Evolutionary conservation across 2,797 vertebrate species (phyloP), one percentile per base, ranked within the genome.

Genomic region (Anabacerthia variegaticeps): DNA sequence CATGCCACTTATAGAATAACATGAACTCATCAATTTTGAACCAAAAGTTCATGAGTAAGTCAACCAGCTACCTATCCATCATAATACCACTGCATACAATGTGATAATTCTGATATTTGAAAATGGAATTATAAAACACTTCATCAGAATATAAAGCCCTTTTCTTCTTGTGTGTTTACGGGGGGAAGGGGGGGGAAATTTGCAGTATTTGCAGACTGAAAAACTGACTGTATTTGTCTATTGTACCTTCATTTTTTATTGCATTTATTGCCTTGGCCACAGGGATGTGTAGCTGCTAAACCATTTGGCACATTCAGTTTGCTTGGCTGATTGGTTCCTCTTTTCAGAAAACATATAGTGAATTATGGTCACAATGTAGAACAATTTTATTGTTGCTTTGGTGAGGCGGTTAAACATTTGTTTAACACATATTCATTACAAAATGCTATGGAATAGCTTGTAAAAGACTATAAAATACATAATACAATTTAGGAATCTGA

Each of bases 401-500:
- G 16, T 72, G 68, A 92, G 43, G 75, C 16, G 85, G 49, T 74
- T 85, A 82, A 90, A 80, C 59, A 59, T 80, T 92, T 94, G 37
- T 76, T 87, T 83, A 88, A 85, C 58, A 68, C 34, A 27, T 86
- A 58, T 83, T 80, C 37, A 75, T 58, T 16, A n/a, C 65, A 77
- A 82, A 94, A 91, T 68, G 18, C 28, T 72, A 41, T 18, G 17
- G 34, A 91, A 93, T 88, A 85, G 23, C 51, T 82, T 88, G 23
- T 68, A 80, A 94, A 96, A 94, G 24, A 41, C 56, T 75, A 28
- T 68, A 91, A 92, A 91, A 93, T 34, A 39, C 3, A 19, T 58
- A 77, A 65, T 26, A 46, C 22, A 69, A 32, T 85, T 78, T 85
- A 56, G 27, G n/a, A 85, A 16, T 84, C 43, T 72, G 22, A 51